phyloP scores from a whole-genome alignment of 1,140 invertebrate genomes.

The Samia ricini region DNA sequence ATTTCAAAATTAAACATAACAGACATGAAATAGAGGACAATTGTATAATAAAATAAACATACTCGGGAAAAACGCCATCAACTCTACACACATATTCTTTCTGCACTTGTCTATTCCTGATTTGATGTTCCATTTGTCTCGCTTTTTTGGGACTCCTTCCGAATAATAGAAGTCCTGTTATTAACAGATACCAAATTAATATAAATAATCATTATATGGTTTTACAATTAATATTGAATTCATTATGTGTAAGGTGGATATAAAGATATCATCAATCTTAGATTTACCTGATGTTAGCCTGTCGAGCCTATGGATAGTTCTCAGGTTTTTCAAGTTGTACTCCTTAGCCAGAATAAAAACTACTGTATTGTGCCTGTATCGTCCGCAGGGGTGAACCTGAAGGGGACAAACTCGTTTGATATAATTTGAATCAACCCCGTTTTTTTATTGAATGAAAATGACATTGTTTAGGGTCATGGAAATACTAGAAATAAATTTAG shows the following conservation, averaged over 20 bases:
- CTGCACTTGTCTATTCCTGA: slow-evolving; percentile 92
- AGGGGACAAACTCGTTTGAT: background rate
- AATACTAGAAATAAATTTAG: too few relatives aligned
- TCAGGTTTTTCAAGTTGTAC: slow-evolving; percentile 94
- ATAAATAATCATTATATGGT: background rate
- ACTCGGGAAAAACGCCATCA: slow-evolving; percentile 97
- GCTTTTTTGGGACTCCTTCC: slow-evolving; percentile 95
- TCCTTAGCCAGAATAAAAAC: slow-evolving; percentile 98
- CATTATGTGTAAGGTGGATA: background rate
- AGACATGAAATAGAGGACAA: too few relatives aligned
- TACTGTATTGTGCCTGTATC: slow-evolving; percentile 97
- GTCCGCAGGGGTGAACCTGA: slow-evolving; percentile 97
- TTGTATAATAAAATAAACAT: too few relatives aligned
- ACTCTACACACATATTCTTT: slow-evolving; percentile 99
- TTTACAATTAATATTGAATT: too few relatives aligned
- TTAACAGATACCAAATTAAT: background rate
- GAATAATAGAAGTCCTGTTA: slow-evolving; percentile 87
- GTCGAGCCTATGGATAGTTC: slow-evolving; percentile 95
- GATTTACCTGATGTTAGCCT: slow-evolving; percentile 91
- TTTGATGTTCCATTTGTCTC: slow-evolving; percentile 95
- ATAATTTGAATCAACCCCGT: background rate
- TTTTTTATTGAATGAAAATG: background rate
- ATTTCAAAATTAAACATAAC: too few relatives aligned
- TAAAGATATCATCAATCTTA: background rate
- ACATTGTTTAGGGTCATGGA: background rate